Evolutionary conservation across 2,797 vertebrate genomes (phyloP), one percentile per base, ranked within the genome.

Genomic region (Semaprochilodus insignis): DNA sequence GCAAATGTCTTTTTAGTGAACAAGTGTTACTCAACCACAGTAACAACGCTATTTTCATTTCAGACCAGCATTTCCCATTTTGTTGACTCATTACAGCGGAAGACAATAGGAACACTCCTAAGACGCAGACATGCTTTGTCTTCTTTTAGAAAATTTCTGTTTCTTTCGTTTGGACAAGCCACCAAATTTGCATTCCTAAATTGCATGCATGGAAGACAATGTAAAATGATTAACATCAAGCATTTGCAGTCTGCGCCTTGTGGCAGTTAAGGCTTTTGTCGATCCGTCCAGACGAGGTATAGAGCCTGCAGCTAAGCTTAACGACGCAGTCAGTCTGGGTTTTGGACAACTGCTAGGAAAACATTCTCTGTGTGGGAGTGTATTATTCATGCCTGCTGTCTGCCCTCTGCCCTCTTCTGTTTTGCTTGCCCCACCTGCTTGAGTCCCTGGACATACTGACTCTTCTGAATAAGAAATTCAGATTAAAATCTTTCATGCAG

Each of bases 231-330:
- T 78, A 83, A 54, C 82, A 80, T 70, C 51, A n/a, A 40, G 71
- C 36, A 74, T 69, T 82, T 65, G 57, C 48, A 74, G 67, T 81
- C 70, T 25, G 44, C 66, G 77, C 52, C 76, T 59, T 23, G 60
- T 21, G 54, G 71, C 59, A 57, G 69, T 80, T 60, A 78, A 48
- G 73, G 77, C 67, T 27, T 74, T 75, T 66, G 73, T 71, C 23
- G 19, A 44, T 82, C 17, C 6, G 34, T 59, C 77, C 81, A 66
- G 80, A 84, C 70, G 48, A 69, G 77, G 60, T 70, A 78, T 4
- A 71, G 48, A 57, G 85, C 85, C 83, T 27, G 75, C 80, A 84
- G 87, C 81, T 44, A 74, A 74, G 85, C 84, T 81, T 76, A 78
- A 65, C 44, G 11, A 62, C 62, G 25, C 70, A 21, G 82, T 66